Conservation (phyloP, 2,797 vertebrate species). For the Hipposideros larvatus region DNA sequence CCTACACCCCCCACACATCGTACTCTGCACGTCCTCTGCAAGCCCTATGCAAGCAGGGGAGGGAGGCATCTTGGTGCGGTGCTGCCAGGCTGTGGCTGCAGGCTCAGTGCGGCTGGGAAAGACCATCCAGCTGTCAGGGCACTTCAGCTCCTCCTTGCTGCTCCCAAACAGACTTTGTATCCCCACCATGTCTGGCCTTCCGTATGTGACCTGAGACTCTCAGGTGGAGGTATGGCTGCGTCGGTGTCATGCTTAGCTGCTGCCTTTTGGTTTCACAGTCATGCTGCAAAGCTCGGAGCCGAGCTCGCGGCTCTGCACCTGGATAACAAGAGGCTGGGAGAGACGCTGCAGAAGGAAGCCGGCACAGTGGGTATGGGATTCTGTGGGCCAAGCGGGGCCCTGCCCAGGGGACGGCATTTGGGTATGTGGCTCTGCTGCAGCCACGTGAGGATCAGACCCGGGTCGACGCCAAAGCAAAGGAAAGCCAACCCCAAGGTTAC, state of each 20-base stretch:
- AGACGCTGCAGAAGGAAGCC: slow-evolving; percentile 89
- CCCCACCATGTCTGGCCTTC: background rate
- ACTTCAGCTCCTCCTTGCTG: background rate
- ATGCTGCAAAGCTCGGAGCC: slow-evolving; percentile 91
- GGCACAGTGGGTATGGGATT: slow-evolving; percentile 91
- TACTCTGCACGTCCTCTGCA: background rate
- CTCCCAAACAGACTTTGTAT: background rate
- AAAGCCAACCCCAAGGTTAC: background rate
- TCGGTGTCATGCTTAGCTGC: background rate
- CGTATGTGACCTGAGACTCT: background rate
- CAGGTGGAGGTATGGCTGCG: rapidly evolving
- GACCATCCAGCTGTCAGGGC: rapidly evolving
- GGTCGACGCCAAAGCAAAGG: background rate
- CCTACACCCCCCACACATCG: rapidly evolving
- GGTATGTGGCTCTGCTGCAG: background rate
- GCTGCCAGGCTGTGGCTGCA: background rate
- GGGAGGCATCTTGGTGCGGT: background rate
- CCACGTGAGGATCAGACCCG: background rate
- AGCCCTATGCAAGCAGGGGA: background rate
- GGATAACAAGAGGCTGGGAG: slow-evolving; percentile 92
- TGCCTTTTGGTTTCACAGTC: slow-evolving; percentile 85
- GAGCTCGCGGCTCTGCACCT: slow-evolving; percentile 95
- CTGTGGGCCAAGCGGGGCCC: background rate
- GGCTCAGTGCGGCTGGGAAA: background rate
- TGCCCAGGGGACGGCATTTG: background rate